Evolutionary conservation across 2,888 invertebrate genomes (phyloP).

Genomic region (Ptychoptera contaminata): DNA sequence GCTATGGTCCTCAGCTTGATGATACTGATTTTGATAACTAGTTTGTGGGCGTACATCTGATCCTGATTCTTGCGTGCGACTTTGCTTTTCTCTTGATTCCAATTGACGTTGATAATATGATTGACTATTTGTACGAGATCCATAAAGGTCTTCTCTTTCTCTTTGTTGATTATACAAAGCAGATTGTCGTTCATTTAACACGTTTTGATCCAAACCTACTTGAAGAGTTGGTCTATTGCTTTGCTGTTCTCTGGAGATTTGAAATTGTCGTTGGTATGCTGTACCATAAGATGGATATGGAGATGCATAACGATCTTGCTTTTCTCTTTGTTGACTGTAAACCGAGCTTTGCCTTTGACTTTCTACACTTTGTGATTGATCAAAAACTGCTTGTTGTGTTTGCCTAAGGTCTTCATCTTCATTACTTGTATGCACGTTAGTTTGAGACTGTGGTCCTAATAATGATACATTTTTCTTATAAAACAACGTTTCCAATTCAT

Average conservation of each 20-base stretch:
- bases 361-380: background rate
- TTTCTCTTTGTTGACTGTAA: no score
- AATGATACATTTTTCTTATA: no score
- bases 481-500: slow-evolving; percentile 16
- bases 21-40: slow-evolving; percentile 1
- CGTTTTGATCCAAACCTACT: no score
- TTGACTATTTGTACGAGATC: no score
- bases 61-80: no score
- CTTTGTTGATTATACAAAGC: no score
- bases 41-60: background rate
- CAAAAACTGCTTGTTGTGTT: background rate
- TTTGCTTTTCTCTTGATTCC: no score
- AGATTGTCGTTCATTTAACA: no score
- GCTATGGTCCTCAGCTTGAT: background rate
- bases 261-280: background rate
- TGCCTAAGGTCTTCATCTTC: background rate
- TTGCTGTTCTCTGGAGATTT: slow-evolving; percentile 4
- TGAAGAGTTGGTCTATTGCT: background rate
- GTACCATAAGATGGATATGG: background rate
- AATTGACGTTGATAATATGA: slow-evolving; percentile 1
- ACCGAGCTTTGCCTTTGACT: background rate
- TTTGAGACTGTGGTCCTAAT: no score
- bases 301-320: background rate
- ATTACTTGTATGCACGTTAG: background rate
- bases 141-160: no score